Evolutionary conservation across 2,113 vertebrate genomes (phyloP).

Genomic region (Grus americana): DNA sequence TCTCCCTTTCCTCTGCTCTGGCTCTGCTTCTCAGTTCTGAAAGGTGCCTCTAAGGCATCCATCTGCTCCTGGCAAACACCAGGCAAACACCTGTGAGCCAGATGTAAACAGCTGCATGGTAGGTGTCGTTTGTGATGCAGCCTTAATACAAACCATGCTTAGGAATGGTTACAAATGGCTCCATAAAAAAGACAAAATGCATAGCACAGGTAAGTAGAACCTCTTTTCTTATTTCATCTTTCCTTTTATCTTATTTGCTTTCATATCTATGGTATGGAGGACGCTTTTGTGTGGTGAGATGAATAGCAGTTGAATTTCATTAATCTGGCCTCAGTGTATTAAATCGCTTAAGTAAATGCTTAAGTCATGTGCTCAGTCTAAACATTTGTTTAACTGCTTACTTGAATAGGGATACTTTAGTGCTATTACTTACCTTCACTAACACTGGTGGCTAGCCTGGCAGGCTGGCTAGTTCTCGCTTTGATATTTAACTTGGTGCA

Average conservation of each 20-base stretch:
- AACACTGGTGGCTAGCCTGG: neutral
- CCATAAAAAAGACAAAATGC: neutral
- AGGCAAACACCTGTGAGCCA: conserved; percentile 15
- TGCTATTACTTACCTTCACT: neutral
- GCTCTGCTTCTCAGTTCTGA: neutral
- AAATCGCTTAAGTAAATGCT: neutral
- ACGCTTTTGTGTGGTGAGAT: neutral
- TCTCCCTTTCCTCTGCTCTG: neutral
- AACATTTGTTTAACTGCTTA: conserved; percentile 1
- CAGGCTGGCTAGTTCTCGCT: neutral
- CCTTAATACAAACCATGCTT: neutral
- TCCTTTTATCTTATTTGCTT: conserved; percentile 31
- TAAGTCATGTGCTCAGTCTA: neutral
- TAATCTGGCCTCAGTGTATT: neutral
- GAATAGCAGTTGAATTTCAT: conserved; percentile 5
- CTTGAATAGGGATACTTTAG: neutral
- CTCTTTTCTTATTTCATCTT: conserved; percentile 16
- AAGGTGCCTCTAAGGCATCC: neutral
- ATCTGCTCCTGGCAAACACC: neutral
- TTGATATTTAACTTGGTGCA: neutral
- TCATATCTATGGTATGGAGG: neutral
- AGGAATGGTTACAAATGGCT: neutral
- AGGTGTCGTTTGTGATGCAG: neutral
- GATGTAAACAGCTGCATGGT: conserved; percentile 24
- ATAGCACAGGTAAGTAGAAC: neutral